A percentile compares a stretch with the other conserved stretches of the same genome.
Evolutionary conservation across 2,797 vertebrate genomes (phyloP).

Genomic region (Zalophus californianus): DNA sequence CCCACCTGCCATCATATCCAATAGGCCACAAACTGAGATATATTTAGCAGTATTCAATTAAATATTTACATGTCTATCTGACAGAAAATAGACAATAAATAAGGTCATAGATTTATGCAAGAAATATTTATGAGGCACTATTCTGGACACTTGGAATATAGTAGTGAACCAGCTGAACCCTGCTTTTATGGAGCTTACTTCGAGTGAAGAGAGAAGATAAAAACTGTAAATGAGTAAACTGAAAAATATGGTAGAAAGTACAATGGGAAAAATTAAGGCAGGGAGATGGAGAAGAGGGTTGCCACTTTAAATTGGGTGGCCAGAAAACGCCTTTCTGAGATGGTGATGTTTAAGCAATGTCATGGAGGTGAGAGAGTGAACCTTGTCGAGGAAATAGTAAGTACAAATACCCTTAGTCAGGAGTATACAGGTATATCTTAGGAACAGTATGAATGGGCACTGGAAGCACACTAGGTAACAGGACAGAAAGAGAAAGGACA

Average conservation of each 20-base stretch:
- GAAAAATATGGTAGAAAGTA: neutral
- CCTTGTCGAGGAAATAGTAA: neutral
- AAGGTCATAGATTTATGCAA: conserved; percentile 2
- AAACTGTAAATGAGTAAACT: neutral
- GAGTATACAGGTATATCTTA: neutral
- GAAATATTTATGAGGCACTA: neutral
- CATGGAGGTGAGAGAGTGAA: neutral
- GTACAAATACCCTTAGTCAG: neutral
- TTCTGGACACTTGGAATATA: neutral
- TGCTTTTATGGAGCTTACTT: neutral
- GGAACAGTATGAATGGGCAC: neutral
- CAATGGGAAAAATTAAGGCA: neutral
- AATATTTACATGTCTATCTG: neutral
- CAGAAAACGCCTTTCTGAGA: neutral
- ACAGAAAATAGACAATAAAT: neutral
- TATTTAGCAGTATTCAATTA: neutral
- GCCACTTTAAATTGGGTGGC: neutral
- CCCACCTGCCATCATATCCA: neutral
- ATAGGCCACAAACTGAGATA: neutral
- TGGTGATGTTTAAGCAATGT: neutral
- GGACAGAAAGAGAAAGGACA: neutral
- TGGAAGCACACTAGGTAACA: neutral
- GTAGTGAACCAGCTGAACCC: neutral
- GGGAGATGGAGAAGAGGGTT: neutral
- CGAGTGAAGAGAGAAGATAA: neutral